Evolutionary conservation across 2,113 vertebrate species (phyloP).

Genomic region (Psittacara wagleri): DNA sequence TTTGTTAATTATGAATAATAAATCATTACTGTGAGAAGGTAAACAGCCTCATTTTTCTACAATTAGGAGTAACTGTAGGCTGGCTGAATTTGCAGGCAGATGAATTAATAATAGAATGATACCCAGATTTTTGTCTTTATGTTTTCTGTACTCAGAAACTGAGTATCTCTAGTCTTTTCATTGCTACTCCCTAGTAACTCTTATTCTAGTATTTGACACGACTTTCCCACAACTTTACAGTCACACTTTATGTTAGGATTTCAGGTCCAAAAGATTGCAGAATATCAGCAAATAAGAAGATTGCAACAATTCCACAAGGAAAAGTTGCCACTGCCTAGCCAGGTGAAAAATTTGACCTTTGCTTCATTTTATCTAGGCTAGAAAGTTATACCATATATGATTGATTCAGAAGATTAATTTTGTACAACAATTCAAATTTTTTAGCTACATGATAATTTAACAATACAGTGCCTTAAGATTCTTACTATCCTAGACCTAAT

Average conservation of each 20-base stretch:
- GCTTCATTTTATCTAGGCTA: background rate
- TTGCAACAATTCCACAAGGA: background rate
- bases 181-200: background rate
- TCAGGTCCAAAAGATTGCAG: background rate
- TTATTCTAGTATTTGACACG: background rate
- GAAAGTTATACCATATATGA: background rate
- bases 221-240: background rate
- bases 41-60: background rate
- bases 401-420: background rate
- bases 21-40: background rate
- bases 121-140: background rate
- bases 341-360: background rate
- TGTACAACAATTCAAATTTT: background rate
- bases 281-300: background rate
- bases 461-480: background rate
- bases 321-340: background rate
- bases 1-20: background rate
- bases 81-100: background rate
- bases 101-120: background rate
- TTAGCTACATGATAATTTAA: background rate
- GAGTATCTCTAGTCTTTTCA: background rate
- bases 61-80: background rate
- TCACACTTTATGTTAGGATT: background rate
- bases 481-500: background rate
- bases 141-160: background rate